phyloP scores from a whole-genome alignment of 2,797 vertebrate species.

The Molossus molossus region DNA sequence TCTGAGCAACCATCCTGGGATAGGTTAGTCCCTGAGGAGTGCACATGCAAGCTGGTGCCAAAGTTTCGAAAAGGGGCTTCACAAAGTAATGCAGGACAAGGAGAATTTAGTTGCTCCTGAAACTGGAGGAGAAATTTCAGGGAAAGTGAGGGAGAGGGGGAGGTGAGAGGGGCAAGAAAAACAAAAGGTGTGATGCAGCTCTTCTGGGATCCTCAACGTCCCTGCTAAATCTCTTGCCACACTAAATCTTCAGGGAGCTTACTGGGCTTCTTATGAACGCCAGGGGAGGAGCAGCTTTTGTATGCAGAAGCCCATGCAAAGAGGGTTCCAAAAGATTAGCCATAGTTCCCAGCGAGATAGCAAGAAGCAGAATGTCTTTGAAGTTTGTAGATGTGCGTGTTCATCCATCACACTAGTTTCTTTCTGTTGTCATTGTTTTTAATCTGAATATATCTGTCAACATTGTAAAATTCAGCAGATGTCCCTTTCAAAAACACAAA shows the following conservation, averaged over 20 bases:
- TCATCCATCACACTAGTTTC: background rate
- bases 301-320: background rate
- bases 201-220: background rate
- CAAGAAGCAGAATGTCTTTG: background rate
- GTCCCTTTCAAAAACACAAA: background rate
- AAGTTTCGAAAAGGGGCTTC: background rate
- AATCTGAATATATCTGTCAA: background rate
- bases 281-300: background rate
- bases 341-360: background rate
- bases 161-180: background rate
- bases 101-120: constrained; percentile 3
- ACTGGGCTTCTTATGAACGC: background rate
- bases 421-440: background rate
- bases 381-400: background rate
- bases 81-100: background rate
- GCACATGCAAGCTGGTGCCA: background rate
- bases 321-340: background rate
- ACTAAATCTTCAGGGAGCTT: background rate
- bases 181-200: background rate
- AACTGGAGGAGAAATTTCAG: background rate
- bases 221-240: background rate
- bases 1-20: background rate
- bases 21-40: background rate
- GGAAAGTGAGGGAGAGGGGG: background rate
- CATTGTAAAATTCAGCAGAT: background rate